Evolutionary conservation across 2,888 invertebrate species (phyloP).

Genomic region (Brassicogethes aeneus): DNA sequence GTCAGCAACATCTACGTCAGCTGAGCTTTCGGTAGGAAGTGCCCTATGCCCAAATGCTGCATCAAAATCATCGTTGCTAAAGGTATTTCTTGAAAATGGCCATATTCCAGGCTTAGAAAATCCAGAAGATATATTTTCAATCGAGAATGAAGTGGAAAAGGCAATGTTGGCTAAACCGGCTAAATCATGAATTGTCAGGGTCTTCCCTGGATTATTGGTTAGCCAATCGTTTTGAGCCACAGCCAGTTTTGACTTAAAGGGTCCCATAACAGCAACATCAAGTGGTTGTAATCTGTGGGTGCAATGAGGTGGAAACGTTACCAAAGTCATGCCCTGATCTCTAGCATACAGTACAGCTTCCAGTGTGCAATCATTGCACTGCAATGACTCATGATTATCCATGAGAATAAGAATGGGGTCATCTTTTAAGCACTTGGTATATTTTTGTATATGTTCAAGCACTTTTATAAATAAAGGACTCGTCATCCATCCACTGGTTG

Average conservation of each 20-base stretch:
- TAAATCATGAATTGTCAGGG: constrained; percentile 5
- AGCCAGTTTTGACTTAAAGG: constrained; percentile 1
- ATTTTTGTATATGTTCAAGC: too few relatives aligned
- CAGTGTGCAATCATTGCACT: constrained; percentile 3
- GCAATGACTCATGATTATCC: too few relatives aligned
- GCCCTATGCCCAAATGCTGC: too few relatives aligned
- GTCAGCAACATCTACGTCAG: too few relatives aligned
- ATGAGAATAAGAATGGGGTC: too few relatives aligned
- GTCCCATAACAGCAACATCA: neutral
- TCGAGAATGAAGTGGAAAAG: too few relatives aligned
- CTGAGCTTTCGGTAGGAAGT: neutral
- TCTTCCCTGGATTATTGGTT: constrained; percentile 1
- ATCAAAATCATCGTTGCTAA: constrained; percentile 8
- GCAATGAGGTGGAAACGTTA: constrained; percentile 3
- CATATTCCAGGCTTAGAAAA: constrained; percentile 1
- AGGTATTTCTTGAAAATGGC: constrained; percentile 2
- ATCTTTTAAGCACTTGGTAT: too few relatives aligned
- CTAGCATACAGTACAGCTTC: constrained; percentile 9
- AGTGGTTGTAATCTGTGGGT: neutral
- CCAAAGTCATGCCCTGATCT: constrained; percentile 19
- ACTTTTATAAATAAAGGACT: too few relatives aligned
- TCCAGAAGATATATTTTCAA: constrained; percentile 1
- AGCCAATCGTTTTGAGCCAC: constrained; percentile 5
- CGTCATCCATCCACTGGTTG: too few relatives aligned
- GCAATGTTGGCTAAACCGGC: neutral